phyloP scores from a whole-genome alignment of 2,113 vertebrate species.

The Dipodomys merriami region DNA sequence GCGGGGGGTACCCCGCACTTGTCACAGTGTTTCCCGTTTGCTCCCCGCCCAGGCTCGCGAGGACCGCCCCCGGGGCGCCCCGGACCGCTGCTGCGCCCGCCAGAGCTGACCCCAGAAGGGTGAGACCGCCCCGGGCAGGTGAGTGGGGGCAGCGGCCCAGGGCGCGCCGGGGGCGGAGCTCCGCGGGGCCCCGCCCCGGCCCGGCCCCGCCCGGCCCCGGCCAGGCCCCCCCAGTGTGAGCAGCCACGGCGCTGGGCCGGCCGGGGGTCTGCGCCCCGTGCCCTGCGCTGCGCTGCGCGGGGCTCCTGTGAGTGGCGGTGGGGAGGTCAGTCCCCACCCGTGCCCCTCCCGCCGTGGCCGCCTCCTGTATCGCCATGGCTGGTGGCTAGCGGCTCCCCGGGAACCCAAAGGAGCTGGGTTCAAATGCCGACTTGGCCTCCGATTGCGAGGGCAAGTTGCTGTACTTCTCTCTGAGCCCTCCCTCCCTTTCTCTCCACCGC shows the following conservation, averaged over 20 bases:
- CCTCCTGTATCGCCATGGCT: neutral
- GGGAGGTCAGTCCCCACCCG: no score
- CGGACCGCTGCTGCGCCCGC: no score
- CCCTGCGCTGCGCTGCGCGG: no score
- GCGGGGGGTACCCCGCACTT: neutral
- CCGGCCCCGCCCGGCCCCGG: no score
- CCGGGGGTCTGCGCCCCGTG: no score
- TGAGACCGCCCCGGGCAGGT: slow-evolving; percentile 50
- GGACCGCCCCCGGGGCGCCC: neutral
- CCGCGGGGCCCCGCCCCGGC: no score
- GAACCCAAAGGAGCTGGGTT: neutral
- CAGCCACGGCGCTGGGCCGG: no score
- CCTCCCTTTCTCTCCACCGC: no score
- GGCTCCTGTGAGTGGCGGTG: no score
- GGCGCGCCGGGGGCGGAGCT: no score
- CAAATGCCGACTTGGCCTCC: neutral
- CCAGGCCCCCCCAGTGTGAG: no score
- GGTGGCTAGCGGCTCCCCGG: neutral
- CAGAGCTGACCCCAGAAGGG: neutral
- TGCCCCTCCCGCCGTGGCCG: no score
- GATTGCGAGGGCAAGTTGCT: slow-evolving; percentile 15
- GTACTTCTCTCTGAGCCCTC: neutral
- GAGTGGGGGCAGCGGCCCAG: neutral
- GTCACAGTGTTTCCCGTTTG: slow-evolving; percentile 43
- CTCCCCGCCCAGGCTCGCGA: slow-evolving; percentile 51